Base-by-base conservation (phyloP, 2,797 vertebrate species). In the Lycodopsis pacificus region DNA sequence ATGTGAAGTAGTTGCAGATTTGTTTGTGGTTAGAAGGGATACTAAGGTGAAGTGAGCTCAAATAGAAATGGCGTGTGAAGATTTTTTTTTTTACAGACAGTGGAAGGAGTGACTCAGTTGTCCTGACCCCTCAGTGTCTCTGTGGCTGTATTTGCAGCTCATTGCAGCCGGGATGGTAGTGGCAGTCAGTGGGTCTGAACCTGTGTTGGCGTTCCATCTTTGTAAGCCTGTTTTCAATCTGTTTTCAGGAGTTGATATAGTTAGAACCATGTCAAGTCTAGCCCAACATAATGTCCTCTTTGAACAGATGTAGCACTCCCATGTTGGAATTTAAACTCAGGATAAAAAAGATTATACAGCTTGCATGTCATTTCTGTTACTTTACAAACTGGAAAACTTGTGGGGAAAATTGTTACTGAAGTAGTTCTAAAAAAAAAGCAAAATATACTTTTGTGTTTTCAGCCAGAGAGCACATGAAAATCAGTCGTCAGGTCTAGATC, bases 81-180 rank as follows among this genome's bases (percentile, higher is more conserved):
- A 79, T 79, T 84, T 5, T 30, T 84, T 5, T 30, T 71, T 76
- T 68, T 71, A 76, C 79, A 90, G 75, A 87, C 79, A n/a, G 81
- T 90, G 89, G 86, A 91, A 85, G 77, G 22, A 88, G 78, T 91
- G 89, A 90, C 79, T 91, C 88, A 90, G 85, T 77, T 63, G 68
- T 73, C 67, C 77, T 77, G 70, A 86, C 63, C 80, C 80, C 73
- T 85, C 83, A 65, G 72, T 19, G 83, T 81, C 85, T 86, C 72
- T 71, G 73, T 32, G 65, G 72, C 76, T 79, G 36, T 70, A 63
- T 83, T 74, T 80, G 64, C 48, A 65, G 69, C 54, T 68, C 63
- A 27, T 34, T 44, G 27, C 51, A 54, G 67, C 54, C 8, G 54
- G 25, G 25, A 54, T 56, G 56, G 34, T 51, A 8, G 73, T 36